Evolutionary conservation across 2,888 invertebrate genomes (phyloP).

Genomic region (Chrysotoxum bicinctum): DNA sequence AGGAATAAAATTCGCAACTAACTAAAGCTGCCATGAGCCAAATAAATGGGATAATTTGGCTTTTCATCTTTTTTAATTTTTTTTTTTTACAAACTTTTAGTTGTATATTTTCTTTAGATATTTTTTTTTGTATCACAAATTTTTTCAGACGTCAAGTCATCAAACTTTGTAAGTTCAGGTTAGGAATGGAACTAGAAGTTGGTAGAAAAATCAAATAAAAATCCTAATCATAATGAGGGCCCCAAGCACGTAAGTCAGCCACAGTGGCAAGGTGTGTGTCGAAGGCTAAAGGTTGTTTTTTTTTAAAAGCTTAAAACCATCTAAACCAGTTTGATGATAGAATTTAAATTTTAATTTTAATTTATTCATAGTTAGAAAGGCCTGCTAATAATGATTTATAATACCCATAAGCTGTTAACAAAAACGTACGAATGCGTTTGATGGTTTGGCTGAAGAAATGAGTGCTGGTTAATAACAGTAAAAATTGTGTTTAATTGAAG

Average conservation of each 20-base stretch:
- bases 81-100: neutral
- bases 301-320: neutral
- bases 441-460: neutral
- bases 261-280: neutral
- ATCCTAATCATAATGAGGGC: neutral
- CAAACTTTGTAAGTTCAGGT: constrained; percentile 3
- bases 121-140: neutral
- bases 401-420: neutral
- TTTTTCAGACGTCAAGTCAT: neutral
- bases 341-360: constrained; percentile 42
- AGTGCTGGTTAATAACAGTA: no score
- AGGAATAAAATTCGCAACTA: constrained; percentile 76
- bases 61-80: constrained; percentile 42
- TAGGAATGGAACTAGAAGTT: constrained; percentile 23
- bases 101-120: neutral
- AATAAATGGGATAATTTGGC: constrained; percentile 38
- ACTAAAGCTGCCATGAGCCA: constrained; percentile 18
- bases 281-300: neutral
- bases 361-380: constrained; percentile 31
- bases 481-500: no score
- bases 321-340: neutral
- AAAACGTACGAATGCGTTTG: neutral
- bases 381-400: neutral
- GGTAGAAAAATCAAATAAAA: neutral
- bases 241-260: neutral